Base-by-base conservation (phyloP, 2,797 vertebrate genomes). In the Bryconaethiops microstoma region DNA sequence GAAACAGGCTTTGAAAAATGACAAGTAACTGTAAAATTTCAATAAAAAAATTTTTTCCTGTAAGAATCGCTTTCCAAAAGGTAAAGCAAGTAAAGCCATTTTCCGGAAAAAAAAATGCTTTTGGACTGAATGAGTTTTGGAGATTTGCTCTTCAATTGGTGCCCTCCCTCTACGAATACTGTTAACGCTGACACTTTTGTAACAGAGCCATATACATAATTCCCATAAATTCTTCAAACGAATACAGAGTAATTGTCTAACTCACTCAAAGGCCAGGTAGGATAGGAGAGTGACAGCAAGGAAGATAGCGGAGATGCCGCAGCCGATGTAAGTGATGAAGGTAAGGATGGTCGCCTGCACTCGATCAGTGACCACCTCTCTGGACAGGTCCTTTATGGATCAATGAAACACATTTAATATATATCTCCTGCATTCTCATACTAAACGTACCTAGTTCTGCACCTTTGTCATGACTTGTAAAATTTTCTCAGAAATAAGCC, bases 241-340 rank as follows among this genome's bases (percentile, higher is more conserved):
- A 35, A 42, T 50, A 5, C 17, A n/a, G 23, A 35, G 12, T 52
- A 50, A 63, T 40, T 65, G 25, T 54, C 70, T 25, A 92, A 95
- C 96, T 94, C 91, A 96, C 96, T 96, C 95, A 88, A 96, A 96
- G 23, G 92, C 91, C 86, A 96, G 87, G 87, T 96, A 96, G 76
- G 95, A 96, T 86, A 96, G 88, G 55, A 99, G 92, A 55, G 97
- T 99, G 87, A 96, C 57, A 3, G 96, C 93, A 48, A 99, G 95
- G 87, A 99, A 99, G 87, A 98, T 89, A 48, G 95, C 90, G 9
- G 97, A 98, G 85, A 99, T 87, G 17, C 97, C 97, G 89, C 97
- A 99, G 82, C 98, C 97, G 81, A 99, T 95, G 80, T 96, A 97
- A 0, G 96, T 96, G 89, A 99, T 97, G 91, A 95, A 98, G 21